phyloP scores from a whole-genome alignment of 2,888 invertebrate species.

The Drosophila mercatorum region DNA sequence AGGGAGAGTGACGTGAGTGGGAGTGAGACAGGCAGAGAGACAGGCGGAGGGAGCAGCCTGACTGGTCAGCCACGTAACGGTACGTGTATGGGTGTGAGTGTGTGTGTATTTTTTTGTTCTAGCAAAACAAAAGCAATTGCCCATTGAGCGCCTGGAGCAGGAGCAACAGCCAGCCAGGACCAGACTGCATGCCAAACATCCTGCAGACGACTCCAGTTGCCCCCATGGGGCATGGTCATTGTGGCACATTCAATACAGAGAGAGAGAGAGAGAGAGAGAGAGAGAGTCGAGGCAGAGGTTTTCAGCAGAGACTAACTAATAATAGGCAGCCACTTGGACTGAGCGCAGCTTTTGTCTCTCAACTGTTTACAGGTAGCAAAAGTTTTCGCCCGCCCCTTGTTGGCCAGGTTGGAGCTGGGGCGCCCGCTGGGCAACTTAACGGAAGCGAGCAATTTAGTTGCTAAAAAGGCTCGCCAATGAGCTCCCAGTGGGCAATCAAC shows the following conservation, averaged over 20 bases:
- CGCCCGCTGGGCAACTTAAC: slow-evolving; percentile 73
- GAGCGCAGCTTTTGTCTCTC: slow-evolving; percentile 59
- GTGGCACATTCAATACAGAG: slow-evolving; percentile 61
- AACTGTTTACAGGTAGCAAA: slow-evolving; percentile 59
- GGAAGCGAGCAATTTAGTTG: slow-evolving; percentile 78
- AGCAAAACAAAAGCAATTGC: slow-evolving; percentile 71
- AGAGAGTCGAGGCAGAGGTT: slow-evolving; percentile 3
- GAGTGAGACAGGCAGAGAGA: background rate
- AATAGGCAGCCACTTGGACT: slow-evolving; percentile 55
- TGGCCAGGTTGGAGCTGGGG: slow-evolving; percentile 7
- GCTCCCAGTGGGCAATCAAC: slow-evolving; percentile 36
- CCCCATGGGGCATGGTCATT: slow-evolving; percentile 66
- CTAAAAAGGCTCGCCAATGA: slow-evolving; percentile 63
- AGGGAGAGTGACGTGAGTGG: slow-evolving; percentile 7
- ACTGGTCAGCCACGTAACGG: slow-evolving; percentile 44
- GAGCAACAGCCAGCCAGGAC: slow-evolving; percentile 15
- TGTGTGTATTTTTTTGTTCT: slow-evolving; percentile 53
- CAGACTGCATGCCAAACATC: slow-evolving; percentile 26
- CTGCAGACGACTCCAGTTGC: slow-evolving; percentile 25
- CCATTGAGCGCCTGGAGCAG: slow-evolving; percentile 44
- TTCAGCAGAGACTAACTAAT: slow-evolving; percentile 50
- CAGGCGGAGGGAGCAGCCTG: slow-evolving; percentile 1
- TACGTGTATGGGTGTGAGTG: slow-evolving; percentile 47
- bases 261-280: background rate
- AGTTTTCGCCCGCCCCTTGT: slow-evolving; percentile 17